Evolutionary conservation across 2,113 vertebrate species (phyloP), one percentile per base, ranked within the genome.

Genomic region (Misgurnus mizolepis): DNA sequence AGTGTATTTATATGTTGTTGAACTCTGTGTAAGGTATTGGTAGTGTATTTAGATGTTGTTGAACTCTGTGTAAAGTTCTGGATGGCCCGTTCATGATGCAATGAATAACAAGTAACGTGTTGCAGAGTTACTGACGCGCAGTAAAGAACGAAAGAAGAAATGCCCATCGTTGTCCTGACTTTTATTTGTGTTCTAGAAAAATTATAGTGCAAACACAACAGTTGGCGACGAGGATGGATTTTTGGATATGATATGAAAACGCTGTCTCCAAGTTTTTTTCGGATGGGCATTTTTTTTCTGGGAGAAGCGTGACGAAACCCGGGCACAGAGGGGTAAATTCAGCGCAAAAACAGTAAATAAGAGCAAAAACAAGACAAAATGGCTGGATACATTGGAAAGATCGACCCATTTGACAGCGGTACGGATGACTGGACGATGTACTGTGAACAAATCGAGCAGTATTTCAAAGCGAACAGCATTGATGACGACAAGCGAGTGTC

Each of bases 341-440:
- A 43, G 17, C 14, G 0, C 1, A 0, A 66, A n/a, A n/a, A 22
- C 4, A 66, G 64, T 66, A 66, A 66, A 39, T 66, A 39, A 41
- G 22, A 43, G 0, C 1, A 7, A 14, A 10, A 12, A 68, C 22
- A 22, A 22, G 22, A 22, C 22, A 22, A 49, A 18, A 68, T 27
- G 67, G 41, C 67, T 7, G 67, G n/a, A 47, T 40, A 67, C n/a
- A 76, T 75, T 6, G 50, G 27, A 3, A 68, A 67, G 47, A 83
- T 56, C 60, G 53, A 45, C 58, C 12, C 34, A 49, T 76, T 80
- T 58, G 71, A 76, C 41, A 50, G n/a, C 60, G 40, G 22, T 4
- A 43, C 8, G 3, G 75, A 82, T 2, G 58, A 78, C 14, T 78
- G 45, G 74, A 60, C 34, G 3, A 50, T 22, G 34, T 70, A 82